Base-by-base conservation (phyloP, 2,888 invertebrate genomes). In the Ceramica pisi region DNA sequence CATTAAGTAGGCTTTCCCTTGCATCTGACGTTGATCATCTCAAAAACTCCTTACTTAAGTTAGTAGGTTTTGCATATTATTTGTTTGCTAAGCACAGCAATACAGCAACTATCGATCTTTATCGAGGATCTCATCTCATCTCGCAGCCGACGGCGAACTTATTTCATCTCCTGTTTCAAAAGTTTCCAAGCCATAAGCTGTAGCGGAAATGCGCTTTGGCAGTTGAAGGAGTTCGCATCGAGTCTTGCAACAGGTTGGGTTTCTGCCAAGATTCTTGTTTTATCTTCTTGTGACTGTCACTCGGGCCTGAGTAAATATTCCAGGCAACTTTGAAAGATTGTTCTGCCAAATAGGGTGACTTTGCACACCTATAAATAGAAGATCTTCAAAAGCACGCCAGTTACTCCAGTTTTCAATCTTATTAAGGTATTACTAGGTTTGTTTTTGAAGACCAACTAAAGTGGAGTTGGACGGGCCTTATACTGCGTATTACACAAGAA, bases 141-240 rank as follows among this genome's bases (percentile, higher is more conserved):
- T 71, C 19, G 12, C 38, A 50, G 41, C 46, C 31, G 19, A 59
- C 23, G 35, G 2, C 21, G 16, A 81, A 81, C 80, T 80, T 81
- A 81, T 68, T 81, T 72, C 82, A 80, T 80, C 78, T 80, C 66
- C 78, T 41, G 66, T 69, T 69, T 61, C 82, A 19, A 41, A 65
- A 80, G 56, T 80, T 68, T 14, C 0, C 19, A 67, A 71, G 55
- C 3, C 61, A 77, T 59, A 81, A 44, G 67, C 67, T 57, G 44
- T 21, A 59, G 81, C 79, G 79, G 56, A 6, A 26, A 59, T 79
- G 21, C 23, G 38, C 38, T 63, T 41, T 55, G 59, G 55, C 53
- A 80, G 64, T 46, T 64, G 14, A 16, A 41, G 38, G 16, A 53
- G 44, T 56, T 71, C 44, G 14, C 0, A 7, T 14, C 61, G 19